A percentile compares a stretch with the other conserved stretches of the same genome.
Conservation (phyloP, 2,113 vertebrate genomes). For the Sinocyclocheilus anshuiensis region DNA sequence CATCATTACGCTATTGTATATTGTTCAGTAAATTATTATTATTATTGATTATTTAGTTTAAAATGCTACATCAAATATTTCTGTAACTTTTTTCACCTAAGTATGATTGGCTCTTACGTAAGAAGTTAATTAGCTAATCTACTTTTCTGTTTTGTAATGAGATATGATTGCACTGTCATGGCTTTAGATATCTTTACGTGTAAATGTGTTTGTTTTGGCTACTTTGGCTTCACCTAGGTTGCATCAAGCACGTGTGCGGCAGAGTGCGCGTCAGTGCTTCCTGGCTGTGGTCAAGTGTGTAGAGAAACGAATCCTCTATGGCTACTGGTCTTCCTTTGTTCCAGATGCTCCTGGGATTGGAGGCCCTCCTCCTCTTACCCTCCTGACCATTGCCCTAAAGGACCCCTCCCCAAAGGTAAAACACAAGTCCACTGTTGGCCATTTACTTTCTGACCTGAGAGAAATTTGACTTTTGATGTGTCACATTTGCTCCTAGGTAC, state of each 20-base stretch:
- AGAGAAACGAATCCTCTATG: conserved; percentile 90
- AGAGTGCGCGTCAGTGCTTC: conserved; percentile 88
- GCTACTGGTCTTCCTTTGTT: conserved; percentile 97
- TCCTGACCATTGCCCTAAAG: conserved; percentile 91
- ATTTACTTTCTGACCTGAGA: background rate
- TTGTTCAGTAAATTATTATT: no score
- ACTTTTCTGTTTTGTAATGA: no score
- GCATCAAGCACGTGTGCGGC: conserved; percentile 87
- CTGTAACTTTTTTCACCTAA: no score
- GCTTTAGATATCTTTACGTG: background rate
- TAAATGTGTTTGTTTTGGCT: background rate
- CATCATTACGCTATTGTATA: background rate
- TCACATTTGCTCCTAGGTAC: conserved; percentile 76
- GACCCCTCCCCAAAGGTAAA: conserved; percentile 94
- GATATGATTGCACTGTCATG: background rate
- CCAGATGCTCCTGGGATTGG: conserved; percentile 87
- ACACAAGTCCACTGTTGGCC: background rate
- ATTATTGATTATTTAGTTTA: background rate
- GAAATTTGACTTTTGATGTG: background rate
- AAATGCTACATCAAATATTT: background rate
- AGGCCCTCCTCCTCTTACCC: conserved; percentile 86
- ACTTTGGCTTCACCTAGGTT: conserved; percentile 71
- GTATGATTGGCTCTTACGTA: background rate
- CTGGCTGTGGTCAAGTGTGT: conserved; percentile 87
- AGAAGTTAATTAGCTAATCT: no score